Percentiles rank a stretch among this genome's conserved stretches.
Evolutionary conservation across 2,113 vertebrate species (phyloP).

Genomic region (Rhabdornis inornatus): DNA sequence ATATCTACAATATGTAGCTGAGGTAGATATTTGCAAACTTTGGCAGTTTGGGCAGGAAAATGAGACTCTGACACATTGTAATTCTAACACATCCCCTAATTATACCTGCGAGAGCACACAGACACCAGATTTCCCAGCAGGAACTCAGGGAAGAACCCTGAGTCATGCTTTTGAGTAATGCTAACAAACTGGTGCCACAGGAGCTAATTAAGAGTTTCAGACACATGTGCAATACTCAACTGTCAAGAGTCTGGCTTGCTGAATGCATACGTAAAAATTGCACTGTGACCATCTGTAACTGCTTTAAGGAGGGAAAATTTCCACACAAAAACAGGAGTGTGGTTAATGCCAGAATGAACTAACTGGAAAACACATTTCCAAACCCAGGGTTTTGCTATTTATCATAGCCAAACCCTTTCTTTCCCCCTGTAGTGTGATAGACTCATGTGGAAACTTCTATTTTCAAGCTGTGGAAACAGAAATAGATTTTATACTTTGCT

Average conservation of each 20-base stretch:
- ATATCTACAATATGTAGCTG: neutral
- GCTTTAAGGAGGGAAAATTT: constrained; percentile 23
- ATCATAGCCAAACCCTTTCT: neutral
- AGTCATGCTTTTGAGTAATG: neutral
- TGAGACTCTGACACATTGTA: neutral
- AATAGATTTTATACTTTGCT: neutral
- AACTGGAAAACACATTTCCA: constrained; percentile 44
- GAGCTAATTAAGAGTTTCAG: neutral
- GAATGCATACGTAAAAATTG: neutral
- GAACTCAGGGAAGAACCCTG: neutral
- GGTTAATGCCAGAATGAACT: constrained; percentile 39
- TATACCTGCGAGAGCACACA: neutral
- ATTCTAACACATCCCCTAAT: neutral
- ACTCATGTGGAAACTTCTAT: constrained; percentile 34
- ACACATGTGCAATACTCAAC: neutral
- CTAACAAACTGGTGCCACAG: neutral
- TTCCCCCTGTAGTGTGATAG: neutral
- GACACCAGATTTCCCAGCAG: neutral
- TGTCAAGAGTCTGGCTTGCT: neutral
- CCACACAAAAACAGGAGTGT: neutral
- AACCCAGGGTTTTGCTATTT: constrained; percentile 15
- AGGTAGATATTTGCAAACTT: constrained; percentile 45
- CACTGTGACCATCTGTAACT: neutral
- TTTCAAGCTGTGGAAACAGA: constrained; percentile 38
- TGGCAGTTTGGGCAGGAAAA: constrained; percentile 20